Base-by-base conservation (phyloP, 2,888 invertebrate species). In the Drosophila mulleri region DNA sequence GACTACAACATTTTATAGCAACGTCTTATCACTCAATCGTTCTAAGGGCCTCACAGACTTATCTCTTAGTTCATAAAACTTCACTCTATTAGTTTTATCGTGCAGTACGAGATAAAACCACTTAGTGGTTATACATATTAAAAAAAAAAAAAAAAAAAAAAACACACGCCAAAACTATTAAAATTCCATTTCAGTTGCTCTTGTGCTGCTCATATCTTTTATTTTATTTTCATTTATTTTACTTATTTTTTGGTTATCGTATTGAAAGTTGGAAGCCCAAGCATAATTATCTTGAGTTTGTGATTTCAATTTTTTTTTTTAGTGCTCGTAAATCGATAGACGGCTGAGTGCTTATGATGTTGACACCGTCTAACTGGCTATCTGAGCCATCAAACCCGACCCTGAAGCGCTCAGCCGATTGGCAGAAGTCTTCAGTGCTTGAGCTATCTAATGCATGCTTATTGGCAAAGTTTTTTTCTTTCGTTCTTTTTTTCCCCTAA, bases 391-490 rank as follows among this genome's bases (percentile, higher is more conserved):
- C 11, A 29, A 8, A 29, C 0, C 32, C 3, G 32, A 11, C 11
- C 32, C 73, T 47, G 29, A 18, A 39, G 45, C 11, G 39, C 37
- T 42, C 12, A 45, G 32, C 26, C 50, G 65, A 59, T 45, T 71
- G 52, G 35, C 44, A 37, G 20, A 11, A 35, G 53, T 44, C 58
- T 35, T 52, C 54, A 23, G 9, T 20, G 23, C 39, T 53, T 54
- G 32, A 57, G 47, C 71, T 63, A 73, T 69, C 66, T 74, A 65
- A 72, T 50, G 69, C 72, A 67, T 68, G 73, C 83, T 86, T 83
- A 86, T 86, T 83, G 87, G 54, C 50, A 78, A 86, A 83, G 68
- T 53, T 50, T 18, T 18, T 88, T 85, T 18, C 18, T n/a, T n/a
- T n/a, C 5, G n/a, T 8, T 41, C n/a, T 9, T 2, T 18, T n/a